Conservation (phyloP, 2,113 vertebrate species). For the Camelus dromedarius region DNA sequence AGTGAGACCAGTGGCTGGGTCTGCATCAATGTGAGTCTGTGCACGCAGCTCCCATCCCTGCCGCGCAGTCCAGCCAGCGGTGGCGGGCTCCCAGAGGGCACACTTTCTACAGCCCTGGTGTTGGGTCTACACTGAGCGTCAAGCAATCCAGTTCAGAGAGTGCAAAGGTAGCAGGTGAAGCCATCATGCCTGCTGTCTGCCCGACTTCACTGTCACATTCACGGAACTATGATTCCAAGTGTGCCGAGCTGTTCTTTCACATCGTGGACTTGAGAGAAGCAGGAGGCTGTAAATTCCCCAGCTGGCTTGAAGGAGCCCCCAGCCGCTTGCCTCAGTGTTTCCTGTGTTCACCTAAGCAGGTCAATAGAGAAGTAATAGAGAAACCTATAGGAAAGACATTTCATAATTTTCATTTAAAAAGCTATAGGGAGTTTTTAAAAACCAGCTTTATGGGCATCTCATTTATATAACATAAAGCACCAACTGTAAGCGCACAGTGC, state of each 20-base stretch:
- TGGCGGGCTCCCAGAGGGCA: neutral
- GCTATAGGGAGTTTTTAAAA: neutral
- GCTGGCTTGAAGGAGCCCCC: neutral
- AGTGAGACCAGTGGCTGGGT: neutral
- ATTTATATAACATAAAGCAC: neutral
- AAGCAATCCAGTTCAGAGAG: rapidly evolving
- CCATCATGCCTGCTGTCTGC: rapidly evolving
- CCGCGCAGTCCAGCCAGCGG: no score
- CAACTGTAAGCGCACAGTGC: neutral
- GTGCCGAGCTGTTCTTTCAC: neutral
- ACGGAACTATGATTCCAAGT: neutral
- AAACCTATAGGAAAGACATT: neutral
- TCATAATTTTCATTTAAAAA: neutral
- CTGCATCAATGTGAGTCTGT: no score
- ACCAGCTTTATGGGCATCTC: neutral
- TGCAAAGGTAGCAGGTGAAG: neutral
- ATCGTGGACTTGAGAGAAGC: neutral
- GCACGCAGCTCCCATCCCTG: neutral
- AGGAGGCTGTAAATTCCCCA: neutral
- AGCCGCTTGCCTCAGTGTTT: neutral
- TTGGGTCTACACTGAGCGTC: neutral
- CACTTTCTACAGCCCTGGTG: neutral
- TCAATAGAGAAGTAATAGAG: neutral
- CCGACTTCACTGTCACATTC: neutral
- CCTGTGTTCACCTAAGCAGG: neutral